Evolutionary conservation across 1,140 invertebrate genomes (phyloP).

Genomic region (Branchinecta lindahli): DNA sequence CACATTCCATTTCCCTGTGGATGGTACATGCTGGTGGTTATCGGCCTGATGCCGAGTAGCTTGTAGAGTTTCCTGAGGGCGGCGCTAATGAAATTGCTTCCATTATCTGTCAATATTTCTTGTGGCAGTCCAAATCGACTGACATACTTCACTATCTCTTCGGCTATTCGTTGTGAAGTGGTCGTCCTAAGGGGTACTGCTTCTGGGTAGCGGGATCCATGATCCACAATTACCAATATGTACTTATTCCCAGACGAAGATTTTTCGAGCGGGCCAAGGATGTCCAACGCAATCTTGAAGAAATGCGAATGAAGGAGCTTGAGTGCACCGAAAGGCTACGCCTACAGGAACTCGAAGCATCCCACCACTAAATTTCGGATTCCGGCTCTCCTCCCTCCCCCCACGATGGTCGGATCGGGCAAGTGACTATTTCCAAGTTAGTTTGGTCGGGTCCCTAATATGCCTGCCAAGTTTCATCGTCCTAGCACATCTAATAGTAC

Average conservation of each 20-base stretch:
- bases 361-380: no score
- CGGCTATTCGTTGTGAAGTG: background rate
- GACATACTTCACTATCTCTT: slow-evolving; percentile 5
- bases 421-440: no score
- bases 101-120: slow-evolving; percentile 1
- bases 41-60: background rate
- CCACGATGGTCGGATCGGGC: no score
- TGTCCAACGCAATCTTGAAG: slow-evolving; percentile 3
- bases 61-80: background rate
- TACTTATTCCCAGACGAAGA: background rate
- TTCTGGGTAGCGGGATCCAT: background rate
- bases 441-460: no score
- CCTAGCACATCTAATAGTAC: no score
- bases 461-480: no score
- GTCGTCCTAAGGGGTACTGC: background rate
- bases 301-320: no score
- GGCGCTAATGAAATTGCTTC: background rate
- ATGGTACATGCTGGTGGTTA: background rate
- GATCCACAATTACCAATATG: background rate
- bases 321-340: no score
- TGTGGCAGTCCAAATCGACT: background rate
- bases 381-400: no score
- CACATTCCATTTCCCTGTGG: background rate
- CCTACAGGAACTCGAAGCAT: no score
- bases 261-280: background rate